phyloP scores from a whole-genome alignment of 2,113 vertebrate species.

The Eulemur rufifrons region DNA sequence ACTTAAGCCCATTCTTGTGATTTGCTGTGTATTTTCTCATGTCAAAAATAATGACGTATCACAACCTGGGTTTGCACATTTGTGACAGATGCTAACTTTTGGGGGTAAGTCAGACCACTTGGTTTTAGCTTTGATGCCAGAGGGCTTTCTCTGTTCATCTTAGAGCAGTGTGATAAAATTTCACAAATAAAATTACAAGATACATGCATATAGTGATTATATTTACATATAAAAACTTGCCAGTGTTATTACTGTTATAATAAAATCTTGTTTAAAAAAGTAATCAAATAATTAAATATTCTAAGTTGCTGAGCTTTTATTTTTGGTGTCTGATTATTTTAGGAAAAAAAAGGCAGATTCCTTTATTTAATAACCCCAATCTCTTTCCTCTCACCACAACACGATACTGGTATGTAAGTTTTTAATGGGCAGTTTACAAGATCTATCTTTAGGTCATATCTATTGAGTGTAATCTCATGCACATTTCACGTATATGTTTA shows the following conservation, averaged over 20 bases:
- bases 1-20: background rate
- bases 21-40: slow-evolving; percentile 23
- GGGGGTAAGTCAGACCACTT: background rate
- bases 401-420: background rate
- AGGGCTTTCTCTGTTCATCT: slow-evolving; percentile 33
- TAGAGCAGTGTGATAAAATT: slow-evolving; percentile 23
- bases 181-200: background rate
- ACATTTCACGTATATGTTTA: background rate
- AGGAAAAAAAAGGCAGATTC: background rate
- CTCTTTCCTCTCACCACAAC: background rate
- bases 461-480: background rate
- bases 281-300: background rate
- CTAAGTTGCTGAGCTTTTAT: slow-evolving; percentile 31
- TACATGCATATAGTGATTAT: background rate
- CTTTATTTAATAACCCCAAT: background rate
- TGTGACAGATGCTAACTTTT: background rate
- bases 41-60: background rate
- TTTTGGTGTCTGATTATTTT: slow-evolving; percentile 31
- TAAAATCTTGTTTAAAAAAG: slow-evolving; percentile 34
- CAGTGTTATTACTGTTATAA: slow-evolving; percentile 12
- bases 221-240: background rate
- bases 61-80: background rate
- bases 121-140: slow-evolving; percentile 11
- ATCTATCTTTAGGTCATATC: background rate
- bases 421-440: background rate